phyloP scores from a whole-genome alignment of 1,140 invertebrate species.

The Listronotus oregonensis region DNA sequence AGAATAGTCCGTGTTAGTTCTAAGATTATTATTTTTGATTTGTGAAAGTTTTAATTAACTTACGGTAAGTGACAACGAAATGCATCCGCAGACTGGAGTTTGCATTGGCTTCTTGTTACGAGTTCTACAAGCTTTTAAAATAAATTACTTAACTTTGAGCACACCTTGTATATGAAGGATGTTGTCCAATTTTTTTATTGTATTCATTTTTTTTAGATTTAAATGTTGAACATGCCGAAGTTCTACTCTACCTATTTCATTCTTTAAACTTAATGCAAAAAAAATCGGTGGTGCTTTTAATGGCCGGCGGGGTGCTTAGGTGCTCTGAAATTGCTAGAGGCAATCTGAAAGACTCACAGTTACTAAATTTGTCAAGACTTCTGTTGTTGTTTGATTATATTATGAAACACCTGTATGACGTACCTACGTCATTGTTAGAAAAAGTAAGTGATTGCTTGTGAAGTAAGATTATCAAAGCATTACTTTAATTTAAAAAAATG shows the following conservation, averaged over 20 bases:
- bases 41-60: no score
- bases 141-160: no score
- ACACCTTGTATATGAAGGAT: no score
- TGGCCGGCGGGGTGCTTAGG: conserved; percentile 70
- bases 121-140: no score
- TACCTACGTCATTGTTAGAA: conserved; percentile 74
- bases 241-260: conserved; percentile 92
- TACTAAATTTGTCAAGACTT: conserved; percentile 82
- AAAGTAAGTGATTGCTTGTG: conserved; percentile 61
- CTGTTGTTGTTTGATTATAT: conserved; percentile 93
- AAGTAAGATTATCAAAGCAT: no score
- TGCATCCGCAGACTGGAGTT: no score
- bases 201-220: conserved; percentile 72
- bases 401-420: conserved; percentile 93
- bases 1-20: no score
- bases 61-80: no score
- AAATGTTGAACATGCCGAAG: conserved; percentile 94
- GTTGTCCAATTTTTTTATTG: neutral
- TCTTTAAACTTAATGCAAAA: conserved; percentile 95
- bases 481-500: neutral
- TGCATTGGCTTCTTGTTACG: no score
- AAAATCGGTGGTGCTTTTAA: conserved; percentile 86
- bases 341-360: conserved; percentile 69
- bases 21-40: no score
- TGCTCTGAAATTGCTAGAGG: conserved; percentile 69